A percentile compares a stretch with the other conserved stretches of the same genome.
These are phyloP conservation scores for Cirrhinus mrigala DNA, from an alignment of 2,797 vertebrate genomes.

Conservation along the genomic window DNA sequence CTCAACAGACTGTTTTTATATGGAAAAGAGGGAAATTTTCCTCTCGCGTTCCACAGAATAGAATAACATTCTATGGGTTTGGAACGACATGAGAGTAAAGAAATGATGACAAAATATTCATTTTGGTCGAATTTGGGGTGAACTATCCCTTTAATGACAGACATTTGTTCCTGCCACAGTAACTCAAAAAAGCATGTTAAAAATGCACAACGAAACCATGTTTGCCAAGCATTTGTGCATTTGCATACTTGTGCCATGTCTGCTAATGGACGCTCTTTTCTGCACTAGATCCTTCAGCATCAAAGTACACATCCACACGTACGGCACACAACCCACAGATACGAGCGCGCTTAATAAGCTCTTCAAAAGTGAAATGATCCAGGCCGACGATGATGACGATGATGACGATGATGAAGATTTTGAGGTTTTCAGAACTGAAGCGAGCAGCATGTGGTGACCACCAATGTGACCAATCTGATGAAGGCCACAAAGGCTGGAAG, in stretches of 20 bases:
- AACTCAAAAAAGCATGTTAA: not conserved
- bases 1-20: slow-evolving; percentile 1
- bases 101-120: slow-evolving; percentile 6
- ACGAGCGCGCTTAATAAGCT: not conserved
- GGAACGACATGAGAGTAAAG: not conserved
- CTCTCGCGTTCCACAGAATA: not conserved
- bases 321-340: not conserved
- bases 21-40: not conserved
- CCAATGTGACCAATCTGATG: slow-evolving; percentile 17
- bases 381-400: slow-evolving; percentile 68
- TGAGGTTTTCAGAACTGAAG: slow-evolving; percentile 35
- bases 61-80: slow-evolving; percentile 13
- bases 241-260: slow-evolving; percentile 1
- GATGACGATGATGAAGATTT: slow-evolving; percentile 43
- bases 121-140: slow-evolving; percentile 7
- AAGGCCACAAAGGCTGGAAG: slow-evolving; percentile 4
- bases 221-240: not conserved
- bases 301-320: not conserved
- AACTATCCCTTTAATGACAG: not conserved
- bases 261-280: not conserved
- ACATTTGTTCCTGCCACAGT: slow-evolving; percentile 1
- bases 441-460: slow-evolving; percentile 37
- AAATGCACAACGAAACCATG: not conserved
- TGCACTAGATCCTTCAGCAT: not conserved
- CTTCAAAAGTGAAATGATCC: slow-evolving; percentile 48